Base-by-base conservation (phyloP, 2,888 invertebrate species). In the Dascillus cervinus region DNA sequence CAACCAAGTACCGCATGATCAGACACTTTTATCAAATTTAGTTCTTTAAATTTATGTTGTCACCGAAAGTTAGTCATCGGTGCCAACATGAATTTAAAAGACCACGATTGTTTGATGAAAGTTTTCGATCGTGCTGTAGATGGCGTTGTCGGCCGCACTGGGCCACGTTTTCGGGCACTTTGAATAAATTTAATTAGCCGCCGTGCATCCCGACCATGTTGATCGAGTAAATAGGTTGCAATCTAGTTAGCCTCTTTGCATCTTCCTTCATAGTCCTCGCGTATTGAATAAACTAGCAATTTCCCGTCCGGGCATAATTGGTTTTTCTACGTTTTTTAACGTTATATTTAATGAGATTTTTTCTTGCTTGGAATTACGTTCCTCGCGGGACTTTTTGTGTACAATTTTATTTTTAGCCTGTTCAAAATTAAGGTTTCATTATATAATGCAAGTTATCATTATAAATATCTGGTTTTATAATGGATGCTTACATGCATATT, bases 231-330 rank as follows among this genome's bases (percentile, higher is more conserved):
- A 37, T 33, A 29, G 29, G 25, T 26, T 14, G 22, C 33, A 37
- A 37, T 33, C 26, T 24, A 11, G 19, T 37, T 37, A 28, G 11
- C 30, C 21, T 24, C 32, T 27, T 29, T 29, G 38, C 31, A 38
- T 34, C 38, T 34, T 34, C 25, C 37, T 29, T 14, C 29, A 37
- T 37, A 37, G 33, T 37, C 37, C 29, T 29, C 13, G 26, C 26
- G 34, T 27, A 38, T 38, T 34, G 28, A 38, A 38, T 38, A 34
- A 27, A 22, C 24, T 24, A 26, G 29, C 34, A 33, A 37, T 37
- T 37, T 37, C 37, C 37, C 32, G 33, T 23, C 21, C 11, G 28
- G 22, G 27, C 29, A 20, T 30, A 31, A 38, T 34, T 34, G 31
- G 27, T 23, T 38, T 29, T 28, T 23, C 27, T n/a, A n/a, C n/a